Conservation (phyloP, 2,888 invertebrate species). For the Noctuana brunneofusca region DNA sequence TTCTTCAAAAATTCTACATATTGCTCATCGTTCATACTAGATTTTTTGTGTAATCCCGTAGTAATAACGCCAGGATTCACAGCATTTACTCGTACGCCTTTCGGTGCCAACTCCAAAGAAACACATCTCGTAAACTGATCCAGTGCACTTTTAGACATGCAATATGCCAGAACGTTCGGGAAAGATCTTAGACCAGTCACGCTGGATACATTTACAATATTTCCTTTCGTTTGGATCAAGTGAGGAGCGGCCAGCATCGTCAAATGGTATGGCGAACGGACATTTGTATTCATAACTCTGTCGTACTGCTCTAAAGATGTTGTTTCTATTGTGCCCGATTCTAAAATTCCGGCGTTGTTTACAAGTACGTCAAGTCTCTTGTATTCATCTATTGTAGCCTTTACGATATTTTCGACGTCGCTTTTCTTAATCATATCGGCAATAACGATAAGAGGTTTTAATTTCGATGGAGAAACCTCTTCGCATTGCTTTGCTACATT, state of each 20-base stretch:
- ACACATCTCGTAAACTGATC: conserved; percentile 97
- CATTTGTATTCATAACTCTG: conserved; percentile 92
- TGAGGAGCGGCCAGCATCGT: conserved; percentile 93
- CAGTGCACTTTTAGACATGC: conserved; percentile 95
- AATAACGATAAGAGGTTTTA: conserved; percentile 80
- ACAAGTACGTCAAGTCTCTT: conserved; percentile 89
- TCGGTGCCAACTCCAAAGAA: conserved; percentile 91
- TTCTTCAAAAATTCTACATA: conserved; percentile 92
- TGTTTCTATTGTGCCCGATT: conserved; percentile 90
- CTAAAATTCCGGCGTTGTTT: conserved; percentile 94
- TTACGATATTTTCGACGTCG: conserved; percentile 86
- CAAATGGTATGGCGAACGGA: conserved; percentile 89
- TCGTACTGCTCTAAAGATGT: conserved; percentile 93
- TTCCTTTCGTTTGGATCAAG: conserved; percentile 90
- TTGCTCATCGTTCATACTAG: conserved; percentile 90
- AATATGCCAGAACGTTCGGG: conserved; percentile 94
- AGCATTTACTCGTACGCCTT: conserved; percentile 92
- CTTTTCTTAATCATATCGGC: conserved; percentile 87
- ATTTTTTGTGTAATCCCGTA: conserved; percentile 92
- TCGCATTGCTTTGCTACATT: conserved; percentile 84
- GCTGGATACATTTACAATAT: conserved; percentile 96
- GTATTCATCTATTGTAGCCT: conserved; percentile 85
- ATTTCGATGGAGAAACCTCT: conserved; percentile 57
- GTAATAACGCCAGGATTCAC: conserved; percentile 97
- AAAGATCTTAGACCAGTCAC: conserved; percentile 95